These are phyloP conservation scores for Wasmannia auropunctata DNA, from an alignment of 1,140 invertebrate genomes.

Conservation along the genomic window DNA sequence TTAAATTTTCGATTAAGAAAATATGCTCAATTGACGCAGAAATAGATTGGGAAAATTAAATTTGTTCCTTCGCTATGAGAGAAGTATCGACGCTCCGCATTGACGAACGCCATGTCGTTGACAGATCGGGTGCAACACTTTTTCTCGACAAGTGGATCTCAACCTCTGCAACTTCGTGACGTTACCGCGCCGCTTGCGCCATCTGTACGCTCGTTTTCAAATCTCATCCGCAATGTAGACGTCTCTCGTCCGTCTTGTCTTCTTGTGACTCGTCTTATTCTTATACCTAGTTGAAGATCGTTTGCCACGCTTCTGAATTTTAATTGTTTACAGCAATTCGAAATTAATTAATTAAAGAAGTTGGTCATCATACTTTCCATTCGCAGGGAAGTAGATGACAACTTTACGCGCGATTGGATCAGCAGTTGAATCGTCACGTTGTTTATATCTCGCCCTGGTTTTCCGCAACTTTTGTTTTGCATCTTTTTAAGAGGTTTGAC, in stretches of 20 bases:
- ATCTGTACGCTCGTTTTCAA: neutral
- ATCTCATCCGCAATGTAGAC: neutral
- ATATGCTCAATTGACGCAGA: no score
- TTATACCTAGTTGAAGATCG: neutral
- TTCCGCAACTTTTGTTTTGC: neutral
- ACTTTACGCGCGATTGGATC: neutral
- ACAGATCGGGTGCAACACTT: no score
- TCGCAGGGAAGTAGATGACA: neutral
- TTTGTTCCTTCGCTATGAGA: no score
- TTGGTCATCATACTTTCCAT: neutral
- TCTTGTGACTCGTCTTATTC: no score
- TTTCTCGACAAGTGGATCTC: no score
- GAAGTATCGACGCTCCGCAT: no score
- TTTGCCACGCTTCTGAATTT: neutral
- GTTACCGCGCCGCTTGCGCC: neutral
- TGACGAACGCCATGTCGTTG: no score
- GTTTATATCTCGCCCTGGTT: neutral
- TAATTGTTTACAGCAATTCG: conserved; percentile 5
- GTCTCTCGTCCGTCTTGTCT: neutral
- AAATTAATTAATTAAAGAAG: neutral
- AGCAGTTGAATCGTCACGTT: neutral
- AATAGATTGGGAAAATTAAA: no score
- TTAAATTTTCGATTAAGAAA: no score
- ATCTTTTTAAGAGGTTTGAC: neutral
- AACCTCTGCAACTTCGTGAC: no score